Evolutionary conservation across 2,797 vertebrate genomes (phyloP).

Genomic region (Bucorvus abyssinicus): DNA sequence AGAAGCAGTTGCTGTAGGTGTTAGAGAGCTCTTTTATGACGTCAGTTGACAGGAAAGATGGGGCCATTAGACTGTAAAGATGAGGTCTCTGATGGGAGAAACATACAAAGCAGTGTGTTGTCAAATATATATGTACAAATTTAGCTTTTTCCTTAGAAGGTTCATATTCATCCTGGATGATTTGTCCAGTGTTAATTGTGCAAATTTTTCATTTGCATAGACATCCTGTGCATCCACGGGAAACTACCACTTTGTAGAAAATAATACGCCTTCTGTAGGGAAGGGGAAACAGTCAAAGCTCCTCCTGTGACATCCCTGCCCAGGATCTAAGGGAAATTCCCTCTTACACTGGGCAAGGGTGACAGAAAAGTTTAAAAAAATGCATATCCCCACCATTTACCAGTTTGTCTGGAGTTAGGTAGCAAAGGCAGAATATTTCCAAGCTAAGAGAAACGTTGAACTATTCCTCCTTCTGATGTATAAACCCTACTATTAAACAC

Average conservation of each 20-base stretch:
- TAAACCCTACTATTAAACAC: not conserved
- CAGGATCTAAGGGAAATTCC: not conserved
- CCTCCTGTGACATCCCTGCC: not conserved
- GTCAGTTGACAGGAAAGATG: not conserved
- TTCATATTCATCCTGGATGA: not conserved
- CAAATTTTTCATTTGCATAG: not conserved
- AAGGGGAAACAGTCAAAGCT: not conserved
- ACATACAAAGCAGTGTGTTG: not conserved
- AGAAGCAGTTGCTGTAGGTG: not conserved
- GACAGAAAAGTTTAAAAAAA: not conserved
- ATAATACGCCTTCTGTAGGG: not conserved
- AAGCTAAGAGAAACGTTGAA: not conserved
- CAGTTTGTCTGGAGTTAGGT: not conserved
- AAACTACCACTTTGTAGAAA: not conserved
- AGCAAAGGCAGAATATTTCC: not conserved
- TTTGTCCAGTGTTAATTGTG: not conserved
- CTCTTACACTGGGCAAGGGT: not conserved
- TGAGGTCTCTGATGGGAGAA: not conserved
- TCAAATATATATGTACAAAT: not conserved
- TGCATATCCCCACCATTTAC: not conserved
- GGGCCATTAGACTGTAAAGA: not conserved
- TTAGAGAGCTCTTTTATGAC: not conserved
- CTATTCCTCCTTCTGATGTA: not conserved
- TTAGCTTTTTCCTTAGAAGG: not conserved
- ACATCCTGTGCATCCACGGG: not conserved